These are phyloP conservation scores for Microtus ochrogaster DNA, from an alignment of 2,113 vertebrate genomes.

Conservation along the genomic window DNA sequence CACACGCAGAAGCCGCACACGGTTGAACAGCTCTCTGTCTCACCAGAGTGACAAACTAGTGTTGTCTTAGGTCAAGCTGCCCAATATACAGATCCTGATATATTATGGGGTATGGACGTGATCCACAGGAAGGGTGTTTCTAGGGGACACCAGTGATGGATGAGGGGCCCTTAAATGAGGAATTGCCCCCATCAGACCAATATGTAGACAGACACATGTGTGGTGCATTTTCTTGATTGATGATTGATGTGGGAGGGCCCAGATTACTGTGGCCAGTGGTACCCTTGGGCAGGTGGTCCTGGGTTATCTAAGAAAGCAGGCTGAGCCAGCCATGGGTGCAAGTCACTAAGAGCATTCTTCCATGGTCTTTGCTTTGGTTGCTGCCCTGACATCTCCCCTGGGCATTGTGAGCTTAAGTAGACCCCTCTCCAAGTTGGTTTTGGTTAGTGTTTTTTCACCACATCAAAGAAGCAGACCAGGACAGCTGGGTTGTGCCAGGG, in stretches of 20 bases:
- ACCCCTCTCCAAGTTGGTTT: not conserved
- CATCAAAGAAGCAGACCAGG: not conserved
- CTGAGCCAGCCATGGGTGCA: not conserved
- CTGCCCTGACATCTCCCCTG: not conserved
- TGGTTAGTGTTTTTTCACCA: no score
- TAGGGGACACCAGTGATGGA: not conserved
- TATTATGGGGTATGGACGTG: not conserved
- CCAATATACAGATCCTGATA: not conserved
- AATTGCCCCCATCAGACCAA: not conserved
- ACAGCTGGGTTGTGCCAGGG: not conserved
- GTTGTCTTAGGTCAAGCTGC: not conserved
- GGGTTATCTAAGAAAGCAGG: not conserved
- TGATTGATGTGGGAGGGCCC: not conserved
- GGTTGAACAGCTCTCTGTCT: not conserved
- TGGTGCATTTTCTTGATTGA: not conserved
- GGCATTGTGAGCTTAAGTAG: not conserved
- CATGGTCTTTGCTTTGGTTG: not conserved
- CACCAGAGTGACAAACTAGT: not conserved
- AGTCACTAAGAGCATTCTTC: not conserved
- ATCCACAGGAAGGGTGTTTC: not conserved
- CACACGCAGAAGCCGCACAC: not conserved
- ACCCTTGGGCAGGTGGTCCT: no score
- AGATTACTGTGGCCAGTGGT: not conserved
- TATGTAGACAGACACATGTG: rapidly evolving
- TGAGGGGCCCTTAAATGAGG: not conserved